Evolutionary conservation across 2,888 invertebrate species (phyloP).

Genomic region (Cantharis rustica): DNA sequence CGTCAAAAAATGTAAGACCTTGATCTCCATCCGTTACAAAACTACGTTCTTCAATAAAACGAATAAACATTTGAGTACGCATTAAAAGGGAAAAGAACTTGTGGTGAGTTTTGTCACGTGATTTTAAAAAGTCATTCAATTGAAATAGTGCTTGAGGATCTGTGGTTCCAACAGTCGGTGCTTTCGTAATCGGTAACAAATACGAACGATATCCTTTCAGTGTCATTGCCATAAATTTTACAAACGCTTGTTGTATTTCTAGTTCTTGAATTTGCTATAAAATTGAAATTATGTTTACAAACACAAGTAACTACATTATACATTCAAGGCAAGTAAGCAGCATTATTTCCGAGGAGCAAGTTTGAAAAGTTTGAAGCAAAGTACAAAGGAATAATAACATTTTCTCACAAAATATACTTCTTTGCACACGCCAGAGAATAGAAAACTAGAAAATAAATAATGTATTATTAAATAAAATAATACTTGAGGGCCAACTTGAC

Average conservation of each 20-base stretch:
- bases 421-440: too few relatives aligned
- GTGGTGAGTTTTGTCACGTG: slow-evolving; percentile 85
- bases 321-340: too few relatives aligned
- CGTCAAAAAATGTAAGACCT: slow-evolving; percentile 95
- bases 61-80: slow-evolving; percentile 96
- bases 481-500: too few relatives aligned
- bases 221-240: slow-evolving; percentile 92
- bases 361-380: too few relatives aligned
- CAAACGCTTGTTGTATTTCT: slow-evolving; percentile 96
- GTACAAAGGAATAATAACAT: too few relatives aligned
- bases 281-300: slow-evolving; percentile 51
- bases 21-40: slow-evolving; percentile 98
- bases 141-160: slow-evolving; percentile 96
- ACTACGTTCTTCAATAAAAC: slow-evolving; percentile 98
- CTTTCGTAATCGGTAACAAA: slow-evolving; percentile 90
- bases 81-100: slow-evolving; percentile 89
- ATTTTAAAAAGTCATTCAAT: slow-evolving; percentile 84
- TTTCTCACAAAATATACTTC: too few relatives aligned
- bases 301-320: too few relatives aligned
- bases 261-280: slow-evolving; percentile 79
- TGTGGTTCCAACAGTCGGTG: slow-evolving; percentile 91
- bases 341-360: too few relatives aligned
- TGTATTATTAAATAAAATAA: too few relatives aligned
- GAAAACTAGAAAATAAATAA: too few relatives aligned
- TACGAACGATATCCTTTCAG: slow-evolving; percentile 88